Evolutionary conservation across 2,797 vertebrate species (phyloP).

Genomic region (Amblyopsis hoosieri): DNA sequence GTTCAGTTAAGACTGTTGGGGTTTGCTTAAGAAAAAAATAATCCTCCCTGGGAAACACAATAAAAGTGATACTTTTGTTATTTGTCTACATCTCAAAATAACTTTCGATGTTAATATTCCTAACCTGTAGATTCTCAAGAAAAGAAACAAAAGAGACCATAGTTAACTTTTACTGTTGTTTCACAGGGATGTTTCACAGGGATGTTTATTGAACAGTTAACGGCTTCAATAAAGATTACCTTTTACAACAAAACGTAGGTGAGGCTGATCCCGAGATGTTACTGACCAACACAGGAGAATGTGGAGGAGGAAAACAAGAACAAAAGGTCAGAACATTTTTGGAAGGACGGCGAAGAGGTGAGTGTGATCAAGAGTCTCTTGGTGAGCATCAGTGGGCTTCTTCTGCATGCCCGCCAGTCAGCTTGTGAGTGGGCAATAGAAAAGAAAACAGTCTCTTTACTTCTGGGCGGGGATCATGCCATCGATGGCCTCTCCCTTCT

Average conservation of each 20-base stretch:
- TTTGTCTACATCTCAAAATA: too few relatives aligned
- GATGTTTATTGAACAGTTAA: constrained; percentile 73
- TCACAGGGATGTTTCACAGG: constrained; percentile 72
- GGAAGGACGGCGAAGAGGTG: constrained; percentile 52
- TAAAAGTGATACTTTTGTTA: too few relatives aligned
- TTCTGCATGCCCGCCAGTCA: constrained; percentile 55
- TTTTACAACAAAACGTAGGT: constrained; percentile 73
- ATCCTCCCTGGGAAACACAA: too few relatives aligned
- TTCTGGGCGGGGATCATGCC: constrained; percentile 81
- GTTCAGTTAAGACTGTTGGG: too few relatives aligned
- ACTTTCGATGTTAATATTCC: not conserved
- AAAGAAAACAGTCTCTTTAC: constrained; percentile 60
- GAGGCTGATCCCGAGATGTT: constrained; percentile 80
- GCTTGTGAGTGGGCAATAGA: constrained; percentile 65
- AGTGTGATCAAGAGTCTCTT: constrained; percentile 77
- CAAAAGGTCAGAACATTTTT: not conserved
- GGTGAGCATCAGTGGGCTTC: constrained; percentile 54
- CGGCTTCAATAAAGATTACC: constrained; percentile 67
- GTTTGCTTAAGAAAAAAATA: too few relatives aligned
- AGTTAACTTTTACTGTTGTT: constrained; percentile 36
- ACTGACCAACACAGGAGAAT: constrained; percentile 67
- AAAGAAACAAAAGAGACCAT: constrained; percentile 27
- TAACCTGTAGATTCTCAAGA: not conserved
- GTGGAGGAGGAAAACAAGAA: constrained; percentile 35
- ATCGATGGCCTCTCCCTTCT: constrained; percentile 81